These are phyloP conservation scores for Balaenoptera acutorostrata DNA, from an alignment of 2,113 vertebrate species.

Conservation along the genomic window DNA sequence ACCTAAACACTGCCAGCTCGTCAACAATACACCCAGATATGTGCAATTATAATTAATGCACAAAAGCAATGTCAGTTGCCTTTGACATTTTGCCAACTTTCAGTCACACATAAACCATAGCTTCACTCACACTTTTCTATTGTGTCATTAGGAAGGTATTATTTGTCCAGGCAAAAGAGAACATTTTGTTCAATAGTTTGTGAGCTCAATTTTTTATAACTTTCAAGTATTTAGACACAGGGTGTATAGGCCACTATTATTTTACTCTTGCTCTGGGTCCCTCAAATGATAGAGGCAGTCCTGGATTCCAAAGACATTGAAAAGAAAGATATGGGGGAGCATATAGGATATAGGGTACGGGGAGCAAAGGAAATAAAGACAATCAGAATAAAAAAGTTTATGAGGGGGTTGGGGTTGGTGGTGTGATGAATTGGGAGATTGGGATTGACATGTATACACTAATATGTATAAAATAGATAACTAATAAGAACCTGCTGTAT, in stretches of 20 bases:
- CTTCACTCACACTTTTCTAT: slow-evolving; percentile 1
- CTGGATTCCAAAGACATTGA: neutral
- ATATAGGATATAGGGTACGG: neutral
- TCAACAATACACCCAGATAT: neutral
- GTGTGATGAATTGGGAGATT: too few relatives aligned
- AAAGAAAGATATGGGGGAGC: neutral
- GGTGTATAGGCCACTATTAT: neutral
- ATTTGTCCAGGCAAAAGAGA: slow-evolving; percentile 28
- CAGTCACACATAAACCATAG: neutral
- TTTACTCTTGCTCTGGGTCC: neutral
- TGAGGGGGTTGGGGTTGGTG: neutral
- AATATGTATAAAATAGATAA: too few relatives aligned
- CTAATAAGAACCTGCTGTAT: too few relatives aligned
- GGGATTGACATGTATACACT: too few relatives aligned
- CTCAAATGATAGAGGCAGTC: neutral
- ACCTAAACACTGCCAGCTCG: neutral
- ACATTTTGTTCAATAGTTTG: neutral
- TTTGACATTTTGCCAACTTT: slow-evolving; percentile 46
- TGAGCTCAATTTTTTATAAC: neutral
- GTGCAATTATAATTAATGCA: slow-evolving; percentile 6
- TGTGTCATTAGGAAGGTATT: neutral
- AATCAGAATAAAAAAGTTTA: neutral
- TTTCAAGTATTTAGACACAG: neutral
- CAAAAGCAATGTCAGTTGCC: neutral
- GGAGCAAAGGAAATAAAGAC: neutral